Evolutionary conservation across 2,113 vertebrate species (phyloP).

Genomic region (Diphyllodes magnificus): DNA sequence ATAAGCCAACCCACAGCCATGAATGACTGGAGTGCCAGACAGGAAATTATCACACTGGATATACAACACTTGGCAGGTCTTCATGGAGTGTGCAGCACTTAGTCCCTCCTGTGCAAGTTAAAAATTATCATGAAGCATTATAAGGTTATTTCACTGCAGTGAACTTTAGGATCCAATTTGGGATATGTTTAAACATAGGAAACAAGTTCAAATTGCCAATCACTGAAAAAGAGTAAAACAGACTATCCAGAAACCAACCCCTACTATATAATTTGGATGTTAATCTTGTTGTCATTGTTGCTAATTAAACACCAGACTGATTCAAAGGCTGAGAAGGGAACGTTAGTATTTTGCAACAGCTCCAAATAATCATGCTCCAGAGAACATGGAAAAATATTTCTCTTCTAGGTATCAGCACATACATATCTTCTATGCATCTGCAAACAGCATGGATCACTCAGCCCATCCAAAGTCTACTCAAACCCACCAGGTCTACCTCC

Average conservation of each 20-base stretch:
- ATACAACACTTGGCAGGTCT: not conserved
- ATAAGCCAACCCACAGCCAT: not conserved
- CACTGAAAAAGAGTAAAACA: not conserved
- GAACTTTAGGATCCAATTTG: not conserved
- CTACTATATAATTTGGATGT: not conserved
- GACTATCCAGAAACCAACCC: not conserved
- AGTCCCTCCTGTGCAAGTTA: not conserved
- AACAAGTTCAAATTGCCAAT: not conserved
- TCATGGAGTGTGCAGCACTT: not conserved
- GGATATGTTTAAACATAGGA: not conserved
- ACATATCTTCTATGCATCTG: not conserved
- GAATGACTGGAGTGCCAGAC: not conserved
- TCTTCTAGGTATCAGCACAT: not conserved
- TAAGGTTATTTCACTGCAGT: not conserved
- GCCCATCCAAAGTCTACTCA: not conserved
- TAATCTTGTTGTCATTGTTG: not conserved
- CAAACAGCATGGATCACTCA: not conserved
- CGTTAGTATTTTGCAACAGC: not conserved
- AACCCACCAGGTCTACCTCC: not conserved
- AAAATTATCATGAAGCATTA: not conserved
- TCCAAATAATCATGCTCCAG: not conserved
- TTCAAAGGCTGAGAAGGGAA: not conserved
- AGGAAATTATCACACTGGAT: not conserved
- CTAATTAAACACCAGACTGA: not conserved
- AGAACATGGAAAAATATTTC: not conserved